Percentiles rank a stretch among this genome's conserved stretches.
phyloP scores from a whole-genome alignment of 53 echinoderm and acorn worm genomes.

The Patiria pectinifera region DNA sequence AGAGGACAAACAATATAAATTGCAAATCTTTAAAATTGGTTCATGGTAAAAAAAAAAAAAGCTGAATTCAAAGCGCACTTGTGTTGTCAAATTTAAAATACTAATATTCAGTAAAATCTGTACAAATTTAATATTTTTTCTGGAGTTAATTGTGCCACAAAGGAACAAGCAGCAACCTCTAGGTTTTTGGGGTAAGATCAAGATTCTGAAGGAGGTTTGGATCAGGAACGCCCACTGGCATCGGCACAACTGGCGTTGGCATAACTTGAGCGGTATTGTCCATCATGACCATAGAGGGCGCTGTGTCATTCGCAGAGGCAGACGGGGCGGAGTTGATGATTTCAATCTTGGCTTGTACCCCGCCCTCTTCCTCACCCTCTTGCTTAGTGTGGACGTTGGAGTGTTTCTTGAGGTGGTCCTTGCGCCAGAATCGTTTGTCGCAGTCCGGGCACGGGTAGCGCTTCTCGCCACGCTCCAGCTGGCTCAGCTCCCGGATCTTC shows the following conservation, averaged over 20 bases:
- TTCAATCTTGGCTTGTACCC: slow-evolving; percentile 19
- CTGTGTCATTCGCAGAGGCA: background rate
- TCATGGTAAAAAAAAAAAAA: background rate
- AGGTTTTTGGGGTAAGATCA: slow-evolving; percentile 16
- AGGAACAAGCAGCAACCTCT: background rate
- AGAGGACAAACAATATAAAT: too few species aligned
- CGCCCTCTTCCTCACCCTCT: background rate
- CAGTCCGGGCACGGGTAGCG: slow-evolving; percentile 76
- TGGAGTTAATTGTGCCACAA: background rate
- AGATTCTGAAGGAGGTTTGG: slow-evolving; percentile 6
- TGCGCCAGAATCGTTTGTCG: slow-evolving; percentile 88
- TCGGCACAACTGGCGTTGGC: background rate
- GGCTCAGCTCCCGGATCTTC: slow-evolving; percentile 38
- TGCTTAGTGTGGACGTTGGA: slow-evolving; percentile 71
- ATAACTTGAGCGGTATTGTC: background rate
- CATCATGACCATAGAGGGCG: background rate
- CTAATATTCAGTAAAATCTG: too few species aligned
- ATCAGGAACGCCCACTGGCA: background rate
- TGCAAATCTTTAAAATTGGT: background rate
- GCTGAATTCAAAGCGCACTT: background rate
- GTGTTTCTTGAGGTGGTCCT: slow-evolving; percentile 91
- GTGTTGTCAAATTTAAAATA: background rate
- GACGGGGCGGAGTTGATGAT: slow-evolving; percentile 7
- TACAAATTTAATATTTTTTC: too few species aligned
- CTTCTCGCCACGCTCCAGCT: slow-evolving; percentile 54